Conservation (phyloP, 2,113 vertebrate genomes). For the Sus scrofa region T2T-Sscrofa CM000825.6:26419001-26419500, state of each 20-base stretch:
- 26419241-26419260: not conserved
- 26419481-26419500: not conserved
- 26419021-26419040: not conserved
- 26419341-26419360: not conserved
- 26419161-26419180: not conserved
- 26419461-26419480: not conserved
- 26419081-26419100: not conserved
- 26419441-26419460: fast-evolving
- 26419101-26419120: not conserved
- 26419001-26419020: not conserved
- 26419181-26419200: not conserved
- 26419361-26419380: no score
- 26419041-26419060: not conserved
- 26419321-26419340: not conserved
- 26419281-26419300: not conserved
- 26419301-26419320: not conserved
- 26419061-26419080: not conserved
- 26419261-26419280: not conserved
- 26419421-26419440: not conserved
- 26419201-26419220: not conserved
- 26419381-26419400: not conserved
- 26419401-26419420: not conserved
- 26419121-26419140: not conserved
- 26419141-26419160: not conserved
- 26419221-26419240: not conserved